Conservation (phyloP, 2,797 vertebrate genomes). For the Galaxias olidus region DNA sequence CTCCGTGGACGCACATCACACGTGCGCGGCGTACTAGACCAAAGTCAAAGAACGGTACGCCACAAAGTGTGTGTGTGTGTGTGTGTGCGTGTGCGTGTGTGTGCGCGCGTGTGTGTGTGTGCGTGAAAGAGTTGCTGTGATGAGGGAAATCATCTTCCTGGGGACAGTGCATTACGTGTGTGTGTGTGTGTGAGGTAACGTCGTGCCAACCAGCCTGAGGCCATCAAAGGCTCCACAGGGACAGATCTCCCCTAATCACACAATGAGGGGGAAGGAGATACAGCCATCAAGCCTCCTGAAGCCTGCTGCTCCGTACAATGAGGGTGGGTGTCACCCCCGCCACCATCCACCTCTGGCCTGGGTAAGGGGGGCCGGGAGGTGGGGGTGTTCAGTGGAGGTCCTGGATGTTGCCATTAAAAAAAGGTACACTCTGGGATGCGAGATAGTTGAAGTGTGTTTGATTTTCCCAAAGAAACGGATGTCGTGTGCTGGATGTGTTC, state of each 20-base stretch:
- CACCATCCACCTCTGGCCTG: not conserved
- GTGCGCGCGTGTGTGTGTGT: not conserved
- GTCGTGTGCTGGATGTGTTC: too few species aligned
- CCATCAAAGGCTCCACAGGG: slow-evolving; percentile 50
- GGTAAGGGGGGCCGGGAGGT: not conserved
- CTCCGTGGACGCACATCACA: not conserved
- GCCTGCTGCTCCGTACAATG: slow-evolving; percentile 52
- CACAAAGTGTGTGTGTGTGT: not conserved
- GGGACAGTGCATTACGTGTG: not conserved
- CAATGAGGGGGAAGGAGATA: slow-evolving; percentile 56
- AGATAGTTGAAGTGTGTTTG: too few species aligned
- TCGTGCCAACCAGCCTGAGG: slow-evolving; percentile 37
- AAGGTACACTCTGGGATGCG: not conserved
- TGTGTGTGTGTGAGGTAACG: not conserved
- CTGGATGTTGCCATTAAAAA: not conserved
- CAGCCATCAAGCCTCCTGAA: slow-evolving; percentile 25
- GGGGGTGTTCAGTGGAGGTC: not conserved
- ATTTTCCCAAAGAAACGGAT: too few species aligned
- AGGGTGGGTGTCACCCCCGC: slow-evolving; percentile 11
- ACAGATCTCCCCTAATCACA: slow-evolving; percentile 68
- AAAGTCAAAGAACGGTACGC: too few species aligned
- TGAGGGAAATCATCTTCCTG: too few species aligned
- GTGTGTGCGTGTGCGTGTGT: slow-evolving; percentile 1
- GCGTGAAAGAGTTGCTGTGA: not conserved
- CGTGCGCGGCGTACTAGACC: too few species aligned